Percentiles rank a stretch among this genome's conserved stretches.
These are phyloP conservation scores for Caradrina kadenii DNA, from an alignment of 2,888 invertebrate species.

Conservation along the genomic window DNA sequence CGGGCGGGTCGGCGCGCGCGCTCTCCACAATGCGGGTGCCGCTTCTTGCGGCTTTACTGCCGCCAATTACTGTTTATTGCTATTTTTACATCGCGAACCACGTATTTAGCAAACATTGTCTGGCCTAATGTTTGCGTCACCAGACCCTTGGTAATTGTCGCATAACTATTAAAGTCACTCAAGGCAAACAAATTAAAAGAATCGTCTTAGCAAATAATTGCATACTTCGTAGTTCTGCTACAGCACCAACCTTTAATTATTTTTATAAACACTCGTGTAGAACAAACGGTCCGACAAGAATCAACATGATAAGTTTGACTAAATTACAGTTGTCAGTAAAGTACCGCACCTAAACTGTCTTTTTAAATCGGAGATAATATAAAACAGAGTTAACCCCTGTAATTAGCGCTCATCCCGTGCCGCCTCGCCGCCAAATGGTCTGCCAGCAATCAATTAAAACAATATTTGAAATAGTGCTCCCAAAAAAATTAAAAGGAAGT, in stretches of 20 bases:
- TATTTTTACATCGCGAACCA: conserved; percentile 67
- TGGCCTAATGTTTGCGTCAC: conserved; percentile 45
- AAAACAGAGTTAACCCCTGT: conserved; percentile 79
- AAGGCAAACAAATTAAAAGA: neutral
- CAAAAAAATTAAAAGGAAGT: conserved; percentile 87
- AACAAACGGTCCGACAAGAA: conserved; percentile 69
- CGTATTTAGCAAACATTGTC: conserved; percentile 74
- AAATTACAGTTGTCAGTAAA: conserved; percentile 81
- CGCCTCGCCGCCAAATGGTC: conserved; percentile 86
- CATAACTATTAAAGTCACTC: conserved; percentile 7
- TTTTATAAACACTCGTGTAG: conserved; percentile 46
- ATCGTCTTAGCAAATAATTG: neutral
- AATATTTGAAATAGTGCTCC: conserved; percentile 89
- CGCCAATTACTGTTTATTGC: conserved; percentile 77
- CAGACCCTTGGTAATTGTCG: conserved; percentile 6
- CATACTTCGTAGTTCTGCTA: conserved; percentile 2
- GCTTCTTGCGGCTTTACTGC: conserved; percentile 70
- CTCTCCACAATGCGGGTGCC: conserved; percentile 79
- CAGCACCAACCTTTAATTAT: conserved; percentile 27
- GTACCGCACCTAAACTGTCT: conserved; percentile 69
- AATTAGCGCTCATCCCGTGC: conserved; percentile 79
- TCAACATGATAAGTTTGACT: conserved; percentile 78
- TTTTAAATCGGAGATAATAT: conserved; percentile 76
- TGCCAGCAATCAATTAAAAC: conserved; percentile 89
- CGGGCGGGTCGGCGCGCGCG: conserved; percentile 57